These are phyloP conservation scores for Sylvilagus floridanus DNA, from an alignment of 2,797 vertebrate species.

Conservation along the genomic window DNA sequence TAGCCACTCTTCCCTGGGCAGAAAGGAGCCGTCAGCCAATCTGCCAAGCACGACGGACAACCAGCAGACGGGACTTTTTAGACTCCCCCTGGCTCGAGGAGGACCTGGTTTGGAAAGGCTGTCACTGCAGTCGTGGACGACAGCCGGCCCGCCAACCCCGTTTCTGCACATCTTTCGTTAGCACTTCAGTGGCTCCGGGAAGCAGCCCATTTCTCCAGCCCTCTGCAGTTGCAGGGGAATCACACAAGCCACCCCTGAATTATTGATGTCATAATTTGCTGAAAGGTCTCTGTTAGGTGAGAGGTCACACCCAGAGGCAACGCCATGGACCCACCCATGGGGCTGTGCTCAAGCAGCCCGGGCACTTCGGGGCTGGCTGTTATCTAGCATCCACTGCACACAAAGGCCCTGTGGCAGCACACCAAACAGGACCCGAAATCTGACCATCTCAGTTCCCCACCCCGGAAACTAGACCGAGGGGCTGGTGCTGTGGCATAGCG, in stretches of 20 bases:
- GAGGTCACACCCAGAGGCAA: not conserved
- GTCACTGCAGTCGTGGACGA: not conserved
- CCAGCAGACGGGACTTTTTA: not conserved
- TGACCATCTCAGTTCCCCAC: not conserved
- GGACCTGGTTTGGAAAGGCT: constrained; percentile 13
- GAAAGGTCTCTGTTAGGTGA: constrained; percentile 58
- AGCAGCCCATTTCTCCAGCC: not conserved
- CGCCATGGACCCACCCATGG: not conserved
- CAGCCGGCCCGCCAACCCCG: not conserved
- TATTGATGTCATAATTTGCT: constrained; percentile 60
- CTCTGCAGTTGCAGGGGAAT: constrained; percentile 44
- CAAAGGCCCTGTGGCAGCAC: not conserved
- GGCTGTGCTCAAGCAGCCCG: not conserved
- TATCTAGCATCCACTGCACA: not conserved
- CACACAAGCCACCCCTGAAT: constrained; percentile 30
- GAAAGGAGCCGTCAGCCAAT: not conserved
- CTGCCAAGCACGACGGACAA: not conserved
- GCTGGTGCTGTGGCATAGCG: too few species aligned
- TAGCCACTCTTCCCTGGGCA: not conserved
- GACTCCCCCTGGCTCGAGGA: not conserved
- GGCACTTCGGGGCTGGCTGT: not conserved
- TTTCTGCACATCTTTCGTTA: not conserved
- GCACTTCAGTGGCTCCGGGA: not conserved
- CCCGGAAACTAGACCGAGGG: too few species aligned
- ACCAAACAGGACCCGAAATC: not conserved